Base-by-base conservation (phyloP, 1,140 invertebrate species). In the Aphidius gifuensis region DNA sequence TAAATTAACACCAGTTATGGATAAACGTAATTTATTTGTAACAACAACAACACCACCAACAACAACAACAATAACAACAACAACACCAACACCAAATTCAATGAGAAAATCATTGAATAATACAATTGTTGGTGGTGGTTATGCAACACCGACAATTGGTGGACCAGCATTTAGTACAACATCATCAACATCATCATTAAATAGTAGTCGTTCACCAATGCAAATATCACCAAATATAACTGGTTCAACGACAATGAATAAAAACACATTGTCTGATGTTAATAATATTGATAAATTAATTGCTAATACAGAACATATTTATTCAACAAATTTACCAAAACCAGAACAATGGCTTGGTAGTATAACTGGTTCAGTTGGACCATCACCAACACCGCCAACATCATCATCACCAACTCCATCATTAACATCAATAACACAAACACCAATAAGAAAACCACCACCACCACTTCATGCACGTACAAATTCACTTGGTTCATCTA, bases 311-410 rank as follows among this genome's bases (percentile, higher is more conserved):
- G 58, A 60, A 60, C 40, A 50, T 16, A 42, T 60, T 6, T 58
- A 21, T 6, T 67, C 77, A 40, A 67, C 68, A 9, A 76, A 78
- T 60, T 76, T 90, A 66, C 89, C 89, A 1, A 87, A 86, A 76
- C 88, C 88, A 0, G 90, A 92, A 56, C 90, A 91, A 67, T 91
- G 90, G 90, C 69, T 92, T 49, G 90, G 89, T 6, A 87, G 87
- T 57, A 85, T 91, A 55, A 86, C 88, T 39, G 82, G 85, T 64
- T 79, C 82, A 48, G 82, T 83, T 49, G 82, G 80, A 54, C 64
- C 67, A 65, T 32, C 64, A 68, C n/a, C 66, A 70, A 32, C 81
- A 48, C 50, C 66, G 55, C 2, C 81, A 57, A 63, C 68, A 44
- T 50, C 60, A 50, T 63, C 66, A 65, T 40, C 65, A 69, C 9